Percentiles rank a stretch among this genome's conserved stretches.
phyloP scores from a whole-genome alignment of 2,797 vertebrate species.

The Melanotaenia trifasciata region DNA sequence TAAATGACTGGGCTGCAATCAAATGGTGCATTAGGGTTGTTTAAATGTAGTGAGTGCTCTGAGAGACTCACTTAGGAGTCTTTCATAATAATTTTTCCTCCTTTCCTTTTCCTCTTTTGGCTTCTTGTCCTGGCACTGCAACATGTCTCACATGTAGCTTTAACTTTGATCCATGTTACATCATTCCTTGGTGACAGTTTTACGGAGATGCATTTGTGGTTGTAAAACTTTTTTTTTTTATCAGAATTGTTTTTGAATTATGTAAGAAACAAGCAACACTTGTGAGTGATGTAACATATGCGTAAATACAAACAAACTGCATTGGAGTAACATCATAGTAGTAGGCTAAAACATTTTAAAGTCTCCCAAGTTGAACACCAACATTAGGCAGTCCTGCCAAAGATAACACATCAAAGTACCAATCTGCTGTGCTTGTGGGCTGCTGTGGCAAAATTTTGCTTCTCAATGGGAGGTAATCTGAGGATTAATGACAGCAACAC shows the following conservation, averaged over 20 bases:
- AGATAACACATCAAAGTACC: constrained; percentile 40
- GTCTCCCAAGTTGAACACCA: constrained; percentile 28
- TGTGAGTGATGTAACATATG: constrained; percentile 41
- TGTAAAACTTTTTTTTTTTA: constrained; percentile 4
- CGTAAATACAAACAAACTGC: constrained; percentile 5
- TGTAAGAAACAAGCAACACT: constrained; percentile 57
- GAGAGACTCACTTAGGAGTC: constrained; percentile 39
- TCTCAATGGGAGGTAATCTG: constrained; percentile 71
- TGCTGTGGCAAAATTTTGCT: constrained; percentile 49
- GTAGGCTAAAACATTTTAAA: constrained; percentile 30
- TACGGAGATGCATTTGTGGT: constrained; percentile 23
- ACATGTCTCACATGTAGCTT: constrained; percentile 17
- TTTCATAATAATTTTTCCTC: constrained; percentile 40
- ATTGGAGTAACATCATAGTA: constrained; percentile 10
- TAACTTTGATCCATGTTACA: constrained; percentile 60
- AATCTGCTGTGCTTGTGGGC: constrained; percentile 44
- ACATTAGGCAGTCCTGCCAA: constrained; percentile 28
- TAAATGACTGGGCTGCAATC: constrained; percentile 67
- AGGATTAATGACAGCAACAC: constrained; percentile 75
- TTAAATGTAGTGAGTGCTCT: constrained; percentile 57
- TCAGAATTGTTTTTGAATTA: constrained; percentile 52
- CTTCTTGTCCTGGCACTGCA: constrained; percentile 23
- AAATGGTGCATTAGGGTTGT: constrained; percentile 68
- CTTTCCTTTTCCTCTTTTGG: constrained; percentile 50
- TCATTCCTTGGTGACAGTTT: constrained; percentile 51